Percentiles rank a stretch among this genome's conserved stretches.
phyloP scores from a whole-genome alignment of 2,113 vertebrate genomes.

The Brienomyrus longianalis region DNA sequence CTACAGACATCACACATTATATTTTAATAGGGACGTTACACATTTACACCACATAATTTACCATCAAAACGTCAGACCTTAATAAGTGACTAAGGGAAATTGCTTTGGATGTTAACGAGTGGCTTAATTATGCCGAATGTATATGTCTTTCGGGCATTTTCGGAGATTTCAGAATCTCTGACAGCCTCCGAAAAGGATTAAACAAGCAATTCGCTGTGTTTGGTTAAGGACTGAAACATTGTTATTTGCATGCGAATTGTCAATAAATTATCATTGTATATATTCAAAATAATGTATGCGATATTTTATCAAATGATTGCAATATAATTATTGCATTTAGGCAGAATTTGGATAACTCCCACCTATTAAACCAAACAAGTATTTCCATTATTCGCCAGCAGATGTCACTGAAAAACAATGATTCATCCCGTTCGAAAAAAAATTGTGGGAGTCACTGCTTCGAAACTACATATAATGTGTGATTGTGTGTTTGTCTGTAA shows the following conservation, averaged over 20 bases:
- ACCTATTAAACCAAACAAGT: background rate
- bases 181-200: background rate
- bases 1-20: background rate
- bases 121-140: background rate
- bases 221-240: background rate
- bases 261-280: background rate
- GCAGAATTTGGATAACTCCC: background rate
- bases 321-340: background rate
- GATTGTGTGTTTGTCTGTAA: too few relatives aligned
- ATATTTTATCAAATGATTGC: background rate
- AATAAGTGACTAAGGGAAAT: background rate
- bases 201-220: background rate
- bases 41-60: background rate
- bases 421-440: too few relatives aligned
- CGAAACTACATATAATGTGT: too few relatives aligned
- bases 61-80: background rate
- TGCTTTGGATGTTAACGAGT: background rate
- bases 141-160: background rate
- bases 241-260: background rate
- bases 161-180: background rate
- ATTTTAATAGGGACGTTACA: background rate
- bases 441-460: too few relatives aligned
- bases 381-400: background rate
- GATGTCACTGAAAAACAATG: background rate
- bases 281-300: background rate